Conservation (phyloP, 2,797 vertebrate species). For the Tangara arthus region DNA sequence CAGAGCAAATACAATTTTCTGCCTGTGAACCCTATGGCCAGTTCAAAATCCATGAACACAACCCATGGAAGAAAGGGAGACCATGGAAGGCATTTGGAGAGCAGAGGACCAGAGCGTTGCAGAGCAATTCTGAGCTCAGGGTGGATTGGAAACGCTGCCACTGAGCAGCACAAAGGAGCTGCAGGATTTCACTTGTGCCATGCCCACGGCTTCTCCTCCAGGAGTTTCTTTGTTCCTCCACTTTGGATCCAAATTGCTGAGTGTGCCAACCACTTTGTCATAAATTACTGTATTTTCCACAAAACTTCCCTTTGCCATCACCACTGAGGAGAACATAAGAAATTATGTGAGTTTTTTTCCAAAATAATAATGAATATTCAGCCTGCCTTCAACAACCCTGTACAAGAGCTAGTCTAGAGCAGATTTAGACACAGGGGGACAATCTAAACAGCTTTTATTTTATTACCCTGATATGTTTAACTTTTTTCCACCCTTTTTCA, state of each 20-base stretch:
- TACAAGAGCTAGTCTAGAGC: not conserved
- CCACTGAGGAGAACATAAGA: not conserved
- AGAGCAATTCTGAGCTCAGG: rapidly evolving
- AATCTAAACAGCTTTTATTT: slow-evolving; percentile 12
- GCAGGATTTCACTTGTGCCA: not conserved
- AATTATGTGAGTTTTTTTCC: not conserved
- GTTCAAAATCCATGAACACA: not conserved
- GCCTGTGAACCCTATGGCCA: not conserved
- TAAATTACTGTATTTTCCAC: rapidly evolving
- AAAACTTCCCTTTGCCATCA: not conserved
- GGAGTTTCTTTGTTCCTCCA: not conserved
- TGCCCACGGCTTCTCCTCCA: not conserved
- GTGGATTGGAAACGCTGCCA: rapidly evolving
- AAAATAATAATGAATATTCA: not conserved
- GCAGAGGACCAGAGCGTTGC: not conserved
- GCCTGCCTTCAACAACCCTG: not conserved
- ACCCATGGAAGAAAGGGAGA: rapidly evolving
- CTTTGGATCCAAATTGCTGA: not conserved
- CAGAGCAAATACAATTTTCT: not conserved
- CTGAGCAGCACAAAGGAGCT: not conserved
- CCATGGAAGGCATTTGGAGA: not conserved
- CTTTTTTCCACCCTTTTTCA: slow-evolving; percentile 20
- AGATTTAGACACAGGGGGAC: not conserved
- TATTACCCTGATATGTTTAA: slow-evolving; percentile 6
- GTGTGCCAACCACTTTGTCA: not conserved